Conservation (phyloP, 2,797 vertebrate genomes). For the Urophycis tenuis region DNA sequence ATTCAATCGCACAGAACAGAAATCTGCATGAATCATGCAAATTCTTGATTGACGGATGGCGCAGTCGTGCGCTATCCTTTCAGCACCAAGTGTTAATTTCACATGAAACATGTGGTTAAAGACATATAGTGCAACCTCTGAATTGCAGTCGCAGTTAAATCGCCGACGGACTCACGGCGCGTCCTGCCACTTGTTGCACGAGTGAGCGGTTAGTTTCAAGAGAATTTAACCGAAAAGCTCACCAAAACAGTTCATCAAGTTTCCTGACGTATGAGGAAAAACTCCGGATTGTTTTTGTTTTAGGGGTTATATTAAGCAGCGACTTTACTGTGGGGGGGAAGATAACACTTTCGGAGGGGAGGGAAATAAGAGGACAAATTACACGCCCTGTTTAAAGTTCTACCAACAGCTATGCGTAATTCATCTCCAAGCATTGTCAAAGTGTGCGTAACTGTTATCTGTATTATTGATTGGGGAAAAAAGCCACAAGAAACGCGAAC, state of each 20-base stretch:
- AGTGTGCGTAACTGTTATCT: slow-evolving; percentile 24
- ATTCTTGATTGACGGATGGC: slow-evolving; percentile 4
- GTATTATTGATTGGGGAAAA: slow-evolving; percentile 22
- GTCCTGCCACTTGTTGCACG: not conserved
- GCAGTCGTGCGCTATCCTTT: slow-evolving; percentile 58
- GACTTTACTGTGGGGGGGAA: not conserved
- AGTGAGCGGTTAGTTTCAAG: not conserved
- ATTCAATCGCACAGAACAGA: not conserved
- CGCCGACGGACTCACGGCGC: not conserved
- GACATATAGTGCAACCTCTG: not conserved
- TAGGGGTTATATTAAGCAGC: not conserved
- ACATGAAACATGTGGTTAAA: not conserved
- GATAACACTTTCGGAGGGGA: not conserved
- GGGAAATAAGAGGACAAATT: not conserved
- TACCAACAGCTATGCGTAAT: slow-evolving; percentile 12
- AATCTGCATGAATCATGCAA: not conserved
- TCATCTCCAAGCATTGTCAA: slow-evolving; percentile 27
- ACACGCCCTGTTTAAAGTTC: not conserved
- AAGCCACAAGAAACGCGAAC: slow-evolving; percentile 17
- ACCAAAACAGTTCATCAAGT: not conserved
- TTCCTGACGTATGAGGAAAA: not conserved
- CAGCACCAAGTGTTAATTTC: slow-evolving; percentile 53
- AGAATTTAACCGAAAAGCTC: not conserved
- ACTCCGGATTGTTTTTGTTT: not conserved
- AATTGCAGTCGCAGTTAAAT: not conserved